Evolutionary conservation across 2,888 invertebrate genomes (phyloP).

Genomic region (Stratiomys singularior): DNA sequence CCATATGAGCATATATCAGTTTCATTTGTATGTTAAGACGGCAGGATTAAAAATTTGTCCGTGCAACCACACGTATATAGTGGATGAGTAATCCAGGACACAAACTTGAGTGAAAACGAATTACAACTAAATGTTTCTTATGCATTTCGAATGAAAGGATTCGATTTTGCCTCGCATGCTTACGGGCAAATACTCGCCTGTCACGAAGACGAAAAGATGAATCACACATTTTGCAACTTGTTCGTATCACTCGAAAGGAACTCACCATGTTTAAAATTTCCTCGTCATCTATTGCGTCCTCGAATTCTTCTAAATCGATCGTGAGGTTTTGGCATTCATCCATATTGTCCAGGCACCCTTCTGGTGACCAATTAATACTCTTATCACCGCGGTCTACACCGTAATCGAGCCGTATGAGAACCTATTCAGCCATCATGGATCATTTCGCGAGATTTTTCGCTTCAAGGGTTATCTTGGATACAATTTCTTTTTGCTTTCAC

Average conservation of each 20-base stretch:
- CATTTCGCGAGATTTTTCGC: constrained; percentile 43
- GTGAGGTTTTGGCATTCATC: constrained; percentile 67
- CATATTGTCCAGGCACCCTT: constrained; percentile 61
- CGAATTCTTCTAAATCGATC: constrained; percentile 62
- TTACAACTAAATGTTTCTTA: too few relatives aligned
- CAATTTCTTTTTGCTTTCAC: constrained; percentile 1
- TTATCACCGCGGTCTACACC: not conserved
- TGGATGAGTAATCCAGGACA: too few relatives aligned
- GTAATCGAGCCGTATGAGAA: constrained; percentile 30
- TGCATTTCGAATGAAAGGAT: too few relatives aligned
- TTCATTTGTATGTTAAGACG: too few relatives aligned
- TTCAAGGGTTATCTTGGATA: not conserved
- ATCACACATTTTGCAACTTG: not conserved
- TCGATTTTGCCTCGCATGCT: not conserved
- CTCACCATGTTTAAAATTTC: constrained; percentile 51
- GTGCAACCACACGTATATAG: too few relatives aligned
- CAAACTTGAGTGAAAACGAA: too few relatives aligned
- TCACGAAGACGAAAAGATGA: not conserved
- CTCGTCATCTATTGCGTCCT: constrained; percentile 57
- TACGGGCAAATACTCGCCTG: not conserved
- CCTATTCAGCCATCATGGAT: constrained; percentile 46
- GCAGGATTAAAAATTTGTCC: too few relatives aligned
- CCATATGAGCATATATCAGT: too few relatives aligned
- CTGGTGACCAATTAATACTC: constrained; percentile 25
- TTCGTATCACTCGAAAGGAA: not conserved